Percentiles rank a stretch among this genome's conserved stretches.
Conservation (phyloP, 2,888 invertebrate species). For the Automeris io region DNA sequence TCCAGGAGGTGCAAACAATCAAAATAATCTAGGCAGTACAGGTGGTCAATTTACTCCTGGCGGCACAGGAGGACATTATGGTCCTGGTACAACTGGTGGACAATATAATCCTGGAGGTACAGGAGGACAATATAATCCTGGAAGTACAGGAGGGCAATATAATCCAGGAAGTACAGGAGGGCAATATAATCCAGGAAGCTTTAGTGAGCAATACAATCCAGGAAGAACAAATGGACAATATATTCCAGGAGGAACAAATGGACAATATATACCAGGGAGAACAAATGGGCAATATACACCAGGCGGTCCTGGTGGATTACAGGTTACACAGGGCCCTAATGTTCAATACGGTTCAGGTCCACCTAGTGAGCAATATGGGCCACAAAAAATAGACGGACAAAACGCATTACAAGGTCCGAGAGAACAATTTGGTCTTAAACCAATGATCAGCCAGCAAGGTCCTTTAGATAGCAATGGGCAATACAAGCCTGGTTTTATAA, state of each 20-base stretch:
- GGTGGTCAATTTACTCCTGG: slow-evolving; percentile 11
- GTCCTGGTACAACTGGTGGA: slow-evolving; percentile 5
- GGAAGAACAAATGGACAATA: slow-evolving; percentile 7
- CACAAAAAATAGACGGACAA: slow-evolving; percentile 7
- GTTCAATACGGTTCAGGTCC: slow-evolving; percentile 9
- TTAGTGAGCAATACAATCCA: background rate
- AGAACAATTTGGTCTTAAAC: slow-evolving; percentile 12
- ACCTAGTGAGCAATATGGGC: slow-evolving; percentile 4
- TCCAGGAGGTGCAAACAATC: slow-evolving; percentile 1
- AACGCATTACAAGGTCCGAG: slow-evolving; percentile 10
- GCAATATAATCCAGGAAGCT: background rate
- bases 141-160: slow-evolving; percentile 10
- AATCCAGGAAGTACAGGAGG: slow-evolving; percentile 4
- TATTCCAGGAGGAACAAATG: slow-evolving; percentile 9
- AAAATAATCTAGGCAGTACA: slow-evolving; percentile 3
- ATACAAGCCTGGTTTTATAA: slow-evolving; percentile 3
- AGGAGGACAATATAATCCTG: slow-evolving; percentile 10
- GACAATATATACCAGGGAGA: slow-evolving; percentile 6
- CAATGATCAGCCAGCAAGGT: background rate
- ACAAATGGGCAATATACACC: slow-evolving; percentile 1
- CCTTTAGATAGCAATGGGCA: slow-evolving; percentile 8
- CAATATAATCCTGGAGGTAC: slow-evolving; percentile 11
- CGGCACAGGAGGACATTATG: slow-evolving; percentile 10
- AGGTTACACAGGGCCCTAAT: slow-evolving; percentile 6
- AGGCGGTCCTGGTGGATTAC: slow-evolving; percentile 10